Percentiles rank a stretch among this genome's conserved stretches.
phyloP scores from a whole-genome alignment of 1,140 invertebrate genomes.

The Aphis gossypii region DNA sequence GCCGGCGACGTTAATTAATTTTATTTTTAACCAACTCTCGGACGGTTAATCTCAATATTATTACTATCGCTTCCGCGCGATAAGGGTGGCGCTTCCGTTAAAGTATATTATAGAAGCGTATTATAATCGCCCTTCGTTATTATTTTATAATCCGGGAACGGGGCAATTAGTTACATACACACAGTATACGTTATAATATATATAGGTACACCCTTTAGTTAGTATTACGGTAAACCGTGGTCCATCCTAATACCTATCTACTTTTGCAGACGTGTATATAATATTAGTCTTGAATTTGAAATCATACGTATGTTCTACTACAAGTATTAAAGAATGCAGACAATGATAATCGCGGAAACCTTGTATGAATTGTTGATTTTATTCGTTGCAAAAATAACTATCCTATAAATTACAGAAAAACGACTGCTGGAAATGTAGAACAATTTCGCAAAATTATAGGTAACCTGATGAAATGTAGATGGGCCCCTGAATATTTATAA shows the following conservation, averaged over 20 bases:
- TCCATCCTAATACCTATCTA: neutral
- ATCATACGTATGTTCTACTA: neutral
- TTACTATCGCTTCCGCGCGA: neutral
- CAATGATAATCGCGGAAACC: neutral
- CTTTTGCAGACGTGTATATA: neutral
- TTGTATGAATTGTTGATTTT: neutral
- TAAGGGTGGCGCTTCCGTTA: neutral
- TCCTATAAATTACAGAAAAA: neutral
- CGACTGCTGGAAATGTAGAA: neutral
- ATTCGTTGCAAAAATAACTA: neutral
- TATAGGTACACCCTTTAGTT: neutral
- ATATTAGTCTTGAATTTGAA: neutral
- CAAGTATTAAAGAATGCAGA: neutral
- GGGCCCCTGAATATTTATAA: too few relatives aligned
- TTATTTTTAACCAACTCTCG: neutral
- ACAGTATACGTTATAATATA: neutral
- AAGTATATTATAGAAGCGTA: neutral
- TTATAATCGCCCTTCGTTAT: neutral
- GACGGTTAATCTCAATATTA: neutral
- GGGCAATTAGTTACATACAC: neutral
- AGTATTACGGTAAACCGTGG: neutral
- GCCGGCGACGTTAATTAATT: conserved; percentile 37
- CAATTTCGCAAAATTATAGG: neutral
- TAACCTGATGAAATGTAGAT: neutral
- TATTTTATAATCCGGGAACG: neutral